These are phyloP conservation scores for Amblyopsis hoosieri DNA, from an alignment of 2,797 vertebrate species.

Conservation along the genomic window DNA sequence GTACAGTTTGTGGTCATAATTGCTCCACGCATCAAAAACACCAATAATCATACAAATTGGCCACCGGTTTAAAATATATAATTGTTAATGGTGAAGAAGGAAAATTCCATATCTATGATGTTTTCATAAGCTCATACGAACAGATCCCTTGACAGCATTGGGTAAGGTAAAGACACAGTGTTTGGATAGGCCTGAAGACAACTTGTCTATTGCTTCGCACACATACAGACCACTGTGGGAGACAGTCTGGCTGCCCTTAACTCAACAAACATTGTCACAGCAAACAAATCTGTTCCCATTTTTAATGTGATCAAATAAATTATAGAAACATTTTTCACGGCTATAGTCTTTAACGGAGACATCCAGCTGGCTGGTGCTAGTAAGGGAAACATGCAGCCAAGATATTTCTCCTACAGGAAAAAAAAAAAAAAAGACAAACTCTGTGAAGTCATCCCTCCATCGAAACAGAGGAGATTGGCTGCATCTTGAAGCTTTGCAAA, in stretches of 20 bases:
- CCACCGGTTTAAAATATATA: slow-evolving; percentile 43
- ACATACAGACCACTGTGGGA: slow-evolving; percentile 66
- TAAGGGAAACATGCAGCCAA: slow-evolving; percentile 55
- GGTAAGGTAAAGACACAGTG: slow-evolving; percentile 54
- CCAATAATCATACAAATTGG: slow-evolving; percentile 56
- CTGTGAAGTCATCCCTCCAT: slow-evolving; percentile 68
- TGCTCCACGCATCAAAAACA: slow-evolving; percentile 37
- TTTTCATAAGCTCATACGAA: slow-evolving; percentile 54
- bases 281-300: slow-evolving; percentile 76
- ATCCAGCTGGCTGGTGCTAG: slow-evolving; percentile 59
- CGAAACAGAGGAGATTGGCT: slow-evolving; percentile 63
- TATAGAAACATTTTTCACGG: slow-evolving; percentile 68
- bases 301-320: slow-evolving; percentile 77
- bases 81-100: slow-evolving; percentile 55
- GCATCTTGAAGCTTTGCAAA: slow-evolving; percentile 63
- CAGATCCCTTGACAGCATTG: slow-evolving; percentile 52
- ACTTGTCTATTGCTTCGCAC: slow-evolving; percentile 63
- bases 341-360: slow-evolving; percentile 65
- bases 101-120: slow-evolving; percentile 51
- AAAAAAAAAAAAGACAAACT: slow-evolving; percentile 46
- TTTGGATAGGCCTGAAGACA: slow-evolving; percentile 64
- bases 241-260: slow-evolving; percentile 70
- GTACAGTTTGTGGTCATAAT: slow-evolving; percentile 52
- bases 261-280: slow-evolving; percentile 78
- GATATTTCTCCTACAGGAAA: slow-evolving; percentile 70